Evolutionary conservation across 2,113 vertebrate genomes (phyloP), one percentile per base, ranked within the genome.

Genomic region (Periophthalmus modestus): DNA sequence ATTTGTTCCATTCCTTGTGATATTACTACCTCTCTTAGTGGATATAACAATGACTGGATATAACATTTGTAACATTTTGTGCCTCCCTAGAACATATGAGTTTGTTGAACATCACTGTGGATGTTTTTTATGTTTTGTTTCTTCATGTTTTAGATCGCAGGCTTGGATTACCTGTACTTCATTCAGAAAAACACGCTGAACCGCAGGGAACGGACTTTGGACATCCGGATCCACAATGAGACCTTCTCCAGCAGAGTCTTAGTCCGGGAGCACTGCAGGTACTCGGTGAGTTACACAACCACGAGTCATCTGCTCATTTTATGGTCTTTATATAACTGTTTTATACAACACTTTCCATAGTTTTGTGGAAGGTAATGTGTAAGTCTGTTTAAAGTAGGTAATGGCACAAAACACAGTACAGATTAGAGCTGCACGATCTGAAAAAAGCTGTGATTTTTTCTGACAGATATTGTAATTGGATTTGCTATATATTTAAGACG

Each of bases 151-250:
- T 69, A 94, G 97, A 98, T 99, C n/a, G 96, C 97, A 3, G 96
- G 97, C 4, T 95, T 99, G 2, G 98, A 99, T 80, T 98, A 95
- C 14, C 91, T 99, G 55, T 99, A 98, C 86, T 99, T 99, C 78
- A 81, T 96, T 73, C 97, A 99, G 84, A 99, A 96, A 81, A 99
- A 99, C 91, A 95, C 96, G 0, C 89, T 99, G 85, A 95, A 98
- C 82, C 92, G 91, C 72, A 92, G 92, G 67, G 95, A 98, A n/a
- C 92, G 98, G 34, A 97, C 95, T 5, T 91, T 99, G 71, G 95
- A 92, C 47, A 98, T 99, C 4, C 96, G 98, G 82, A 95, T 97
- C 69, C 92, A 93, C 77, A 99, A 99, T 3, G 97, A 98, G 83
- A 97, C 96, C 0, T 99, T 99, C 82, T 96, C 96, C 54, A 98